Evolutionary conservation across 2,888 invertebrate genomes (phyloP).

Genomic region (Aradus depressus): DNA sequence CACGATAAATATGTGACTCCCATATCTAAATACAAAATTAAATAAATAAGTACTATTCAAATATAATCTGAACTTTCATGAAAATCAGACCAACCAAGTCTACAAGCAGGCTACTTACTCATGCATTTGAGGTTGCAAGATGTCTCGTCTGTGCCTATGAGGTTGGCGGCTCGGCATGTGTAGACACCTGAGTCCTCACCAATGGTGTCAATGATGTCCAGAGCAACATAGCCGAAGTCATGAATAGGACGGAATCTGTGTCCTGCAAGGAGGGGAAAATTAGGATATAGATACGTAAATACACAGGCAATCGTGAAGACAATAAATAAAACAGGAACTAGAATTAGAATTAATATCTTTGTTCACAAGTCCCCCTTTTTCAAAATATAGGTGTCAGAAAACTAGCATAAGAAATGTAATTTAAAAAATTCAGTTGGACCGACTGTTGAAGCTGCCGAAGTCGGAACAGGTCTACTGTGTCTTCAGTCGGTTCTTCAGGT

Average conservation of each 20-base stretch:
- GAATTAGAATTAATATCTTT: too few species aligned
- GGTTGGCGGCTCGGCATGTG: conserved; percentile 84
- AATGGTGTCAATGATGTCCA: conserved; percentile 91
- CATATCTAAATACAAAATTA: background rate
- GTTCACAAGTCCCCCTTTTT: too few species aligned
- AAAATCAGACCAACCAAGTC: too few species aligned
- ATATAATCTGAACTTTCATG: too few species aligned
- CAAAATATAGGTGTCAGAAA: too few species aligned
- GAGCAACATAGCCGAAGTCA: conserved; percentile 95
- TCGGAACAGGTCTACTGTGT: too few species aligned
- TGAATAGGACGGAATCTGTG: conserved; percentile 93
- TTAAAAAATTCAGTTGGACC: background rate
- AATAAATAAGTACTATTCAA: background rate
- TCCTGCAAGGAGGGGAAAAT: conserved; percentile 40
- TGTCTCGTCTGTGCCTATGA: conserved; percentile 79
- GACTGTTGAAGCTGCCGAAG: too few species aligned
- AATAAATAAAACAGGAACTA: too few species aligned
- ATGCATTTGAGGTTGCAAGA: conserved; percentile 60
- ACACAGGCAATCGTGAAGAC: background rate
- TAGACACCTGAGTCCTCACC: conserved; percentile 92
- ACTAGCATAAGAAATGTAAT: background rate
- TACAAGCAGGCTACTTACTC: conserved; percentile 44
- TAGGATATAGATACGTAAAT: background rate
- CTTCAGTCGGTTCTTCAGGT: too few species aligned
- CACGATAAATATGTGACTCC: background rate